Base-by-base conservation (phyloP, 37 sponge, comb jelly and placozoan genomes). In the Theonella swinhoei region DNA sequence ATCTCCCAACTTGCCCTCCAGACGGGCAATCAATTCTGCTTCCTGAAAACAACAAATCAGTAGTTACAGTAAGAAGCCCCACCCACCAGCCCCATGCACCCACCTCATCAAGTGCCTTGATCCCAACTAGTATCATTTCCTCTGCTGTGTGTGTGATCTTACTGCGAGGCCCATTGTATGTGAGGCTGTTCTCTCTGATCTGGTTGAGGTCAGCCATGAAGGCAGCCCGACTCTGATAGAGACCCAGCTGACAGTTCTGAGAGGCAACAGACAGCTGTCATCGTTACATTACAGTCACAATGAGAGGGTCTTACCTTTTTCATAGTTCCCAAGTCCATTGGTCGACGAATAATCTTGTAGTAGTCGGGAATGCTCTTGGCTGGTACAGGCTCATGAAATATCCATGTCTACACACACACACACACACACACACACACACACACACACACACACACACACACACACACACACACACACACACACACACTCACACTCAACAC, bases 281-380 rank as follows among this genome's bases (percentile, higher is more conserved):
- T 40, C 42, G 22, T 17, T 74, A 24, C 22, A 4, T 39, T 40
- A 34, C 36, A 34, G 11, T 74, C 42, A 34, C 42, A 39, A 42
- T 39, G 75, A 3, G 75, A 39, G 75, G 35, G 68, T 7, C 59
- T 69, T 64, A 89, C 96, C 87, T 91, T 92, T 32, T 78, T 82
- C 88, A 97, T 91, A 30, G 91, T 90, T 30, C 93, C 88, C 25
- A 97, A 85, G 65, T 97, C 96, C 98, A 97, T 97, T 9, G 98
- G 92, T 26, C 64, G 41, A 3, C 77, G 85, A 23, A 97, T 89
- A 42, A 93, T 79, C 61, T 83, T 91, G 81, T 97, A 86, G 79
- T 97, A 97, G 83, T 95, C 96, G n/a, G 98, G 95, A 29, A 95
- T 82, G 66, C 95, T 90, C 83, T 93, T 93, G 40, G 89, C 87